phyloP scores from a whole-genome alignment of 2,113 vertebrate species.

The Nycticebus coucang region DNA sequence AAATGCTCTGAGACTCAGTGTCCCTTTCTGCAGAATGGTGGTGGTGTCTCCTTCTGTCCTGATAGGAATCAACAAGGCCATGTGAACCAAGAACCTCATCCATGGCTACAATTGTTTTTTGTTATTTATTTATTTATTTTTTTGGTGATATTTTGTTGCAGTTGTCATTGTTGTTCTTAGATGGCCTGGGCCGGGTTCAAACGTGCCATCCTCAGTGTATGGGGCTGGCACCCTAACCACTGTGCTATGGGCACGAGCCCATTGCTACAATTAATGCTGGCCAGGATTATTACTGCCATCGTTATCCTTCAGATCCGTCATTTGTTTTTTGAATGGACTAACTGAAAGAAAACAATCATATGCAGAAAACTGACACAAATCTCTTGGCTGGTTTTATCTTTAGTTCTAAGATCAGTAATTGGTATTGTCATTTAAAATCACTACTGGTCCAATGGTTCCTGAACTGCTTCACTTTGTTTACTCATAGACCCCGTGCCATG shows the following conservation, averaged over 20 bases:
- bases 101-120: neutral
- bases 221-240: too few species aligned
- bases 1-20: neutral
- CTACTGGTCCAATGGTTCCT: neutral
- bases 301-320: neutral
- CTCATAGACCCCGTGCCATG: too few species aligned
- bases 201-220: too few species aligned
- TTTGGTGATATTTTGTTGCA: too few species aligned
- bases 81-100: fast-evolving
- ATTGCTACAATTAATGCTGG: neutral
- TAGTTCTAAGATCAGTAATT: neutral
- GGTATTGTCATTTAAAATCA: constrained; percentile 12
- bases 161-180: too few species aligned
- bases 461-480: neutral
- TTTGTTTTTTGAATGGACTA: neutral
- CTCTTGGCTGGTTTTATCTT: neutral
- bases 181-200: too few species aligned
- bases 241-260: too few species aligned
- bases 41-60: neutral
- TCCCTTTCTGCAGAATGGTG: neutral
- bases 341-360: neutral
- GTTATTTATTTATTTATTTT: too few species aligned
- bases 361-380: neutral
- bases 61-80: neutral
- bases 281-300: fast-evolving